Conservation (phyloP, 1,140 invertebrate species). For the Mycetomoellerius zeteki region DNA sequence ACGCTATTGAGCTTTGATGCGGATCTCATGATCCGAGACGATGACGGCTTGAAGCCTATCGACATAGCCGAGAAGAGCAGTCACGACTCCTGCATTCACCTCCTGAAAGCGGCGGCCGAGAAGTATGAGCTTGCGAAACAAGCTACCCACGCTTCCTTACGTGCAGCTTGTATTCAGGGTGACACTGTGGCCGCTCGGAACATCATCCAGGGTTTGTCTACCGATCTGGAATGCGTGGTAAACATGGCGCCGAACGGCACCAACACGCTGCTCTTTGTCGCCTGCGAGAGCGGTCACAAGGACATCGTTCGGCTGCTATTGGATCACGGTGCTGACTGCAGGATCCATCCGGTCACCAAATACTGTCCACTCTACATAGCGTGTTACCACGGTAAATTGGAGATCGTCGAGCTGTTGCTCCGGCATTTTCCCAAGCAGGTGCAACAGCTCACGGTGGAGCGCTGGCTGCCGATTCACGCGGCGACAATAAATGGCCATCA, state of each 20-base stretch:
- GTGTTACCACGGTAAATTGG: slow-evolving; percentile 93
- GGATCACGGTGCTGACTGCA: slow-evolving; percentile 94
- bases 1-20: slow-evolving; percentile 91
- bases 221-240: slow-evolving; percentile 91
- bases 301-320: slow-evolving; percentile 94
- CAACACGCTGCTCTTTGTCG: slow-evolving; percentile 94
- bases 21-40: slow-evolving; percentile 89
- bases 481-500: slow-evolving; percentile 96
- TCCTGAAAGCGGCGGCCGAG: slow-evolving; percentile 91
- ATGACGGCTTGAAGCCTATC: slow-evolving; percentile 90
- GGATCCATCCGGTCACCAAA: slow-evolving; percentile 95
- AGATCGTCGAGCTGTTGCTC: slow-evolving; percentile 94
- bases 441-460: slow-evolving; percentile 94
- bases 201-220: slow-evolving; percentile 89
- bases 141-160: slow-evolving; percentile 90
- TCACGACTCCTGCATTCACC: slow-evolving; percentile 89
- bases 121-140: slow-evolving; percentile 90
- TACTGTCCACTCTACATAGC: slow-evolving; percentile 97
- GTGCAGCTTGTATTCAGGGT: slow-evolving; percentile 91
- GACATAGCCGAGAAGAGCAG: slow-evolving; percentile 92
- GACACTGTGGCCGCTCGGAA: slow-evolving; percentile 89
- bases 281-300: slow-evolving; percentile 93
- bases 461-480: slow-evolving; percentile 97
- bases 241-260: slow-evolving; percentile 95
- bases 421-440: slow-evolving; percentile 90